Base-by-base conservation (phyloP, 2,888 invertebrate genomes). In the Sarcophaga carnaria region DNA sequence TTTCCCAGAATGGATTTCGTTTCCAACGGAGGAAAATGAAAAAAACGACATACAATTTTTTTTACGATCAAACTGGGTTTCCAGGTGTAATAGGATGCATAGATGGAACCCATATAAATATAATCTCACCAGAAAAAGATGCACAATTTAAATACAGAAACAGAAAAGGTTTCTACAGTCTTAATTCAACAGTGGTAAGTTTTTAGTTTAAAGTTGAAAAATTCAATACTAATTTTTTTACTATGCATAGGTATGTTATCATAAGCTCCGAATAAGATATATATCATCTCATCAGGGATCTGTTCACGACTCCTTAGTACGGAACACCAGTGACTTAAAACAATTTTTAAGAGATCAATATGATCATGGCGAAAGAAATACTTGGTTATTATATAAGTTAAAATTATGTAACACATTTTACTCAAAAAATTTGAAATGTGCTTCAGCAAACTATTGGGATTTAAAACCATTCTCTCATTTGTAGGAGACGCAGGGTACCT, bases 101-200 rank as follows among this genome's bases (percentile, higher is more conserved):
- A 22, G 67, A 67, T 67, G 54, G 54, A 70, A 70, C 70, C 22
- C 70, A 70, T 70, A 70, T 70, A 49, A 70, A 70, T 25, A 70
- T 54, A 5, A 70, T 70, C 1, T 70, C 70, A 70, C 70, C 70
- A 49, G 70, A 70, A 49, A 70, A 70, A 27, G 54, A 70, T 25
- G 22, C 3, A 54, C 70, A 70, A 49, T 70, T 70, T 54, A 70
- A 49, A 70, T 70, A 70, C 25, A 70, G 70, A 47, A 69, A 69
- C 22, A 69, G 20, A 47, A 69, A 47, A 69, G 49, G 69, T 11
- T 47, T 47, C 12, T 64, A 25, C 64, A 64, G 64, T 6, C 45
- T 45, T 37, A 66, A 69, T 69, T 11, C 67, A 69, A 69, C 67
- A 10, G 67, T 69, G 37, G 47, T 69, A 69, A 69, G 20, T 66